Percentiles rank a stretch among this genome's conserved stretches.
These are phyloP conservation scores for Hetaerina titia DNA, from an alignment of 2,888 invertebrate genomes.

Conservation along the genomic window DNA sequence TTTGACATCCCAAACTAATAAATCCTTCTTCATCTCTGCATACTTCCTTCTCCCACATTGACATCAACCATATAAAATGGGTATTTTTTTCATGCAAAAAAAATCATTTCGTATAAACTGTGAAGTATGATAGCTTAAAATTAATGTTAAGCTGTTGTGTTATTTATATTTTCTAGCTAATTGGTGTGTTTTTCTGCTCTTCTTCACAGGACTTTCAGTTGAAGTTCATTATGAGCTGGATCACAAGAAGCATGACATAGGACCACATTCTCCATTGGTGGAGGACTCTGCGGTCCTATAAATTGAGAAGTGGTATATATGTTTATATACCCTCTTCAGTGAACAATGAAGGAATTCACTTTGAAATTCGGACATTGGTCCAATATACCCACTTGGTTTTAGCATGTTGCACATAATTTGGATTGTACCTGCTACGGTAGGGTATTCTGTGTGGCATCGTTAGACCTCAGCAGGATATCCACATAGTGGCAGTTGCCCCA, in stretches of 20 bases:
- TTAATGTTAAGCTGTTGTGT: too few relatives aligned
- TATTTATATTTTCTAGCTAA: neutral
- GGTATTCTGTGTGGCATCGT: neutral
- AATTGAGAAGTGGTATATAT: neutral
- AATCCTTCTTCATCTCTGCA: too few relatives aligned
- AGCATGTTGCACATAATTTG: conserved; percentile 29
- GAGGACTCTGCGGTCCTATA: conserved; percentile 71
- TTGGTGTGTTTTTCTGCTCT: neutral
- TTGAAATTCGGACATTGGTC: neutral
- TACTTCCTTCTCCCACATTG: too few relatives aligned
- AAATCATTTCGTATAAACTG: too few relatives aligned
- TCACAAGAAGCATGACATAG: conserved; percentile 77
- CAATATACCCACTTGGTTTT: conserved; percentile 10
- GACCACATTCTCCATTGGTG: conserved; percentile 71
- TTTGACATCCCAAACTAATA: too few relatives aligned
- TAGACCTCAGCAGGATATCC: neutral
- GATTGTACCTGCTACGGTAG: conserved; percentile 14
- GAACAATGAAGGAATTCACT: conserved; percentile 39
- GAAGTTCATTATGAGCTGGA: conserved; percentile 91
- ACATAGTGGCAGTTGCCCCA: conserved; percentile 50
- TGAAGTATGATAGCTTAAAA: too few relatives aligned
- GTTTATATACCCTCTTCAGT: neutral
- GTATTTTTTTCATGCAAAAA: too few relatives aligned
- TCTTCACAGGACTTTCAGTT: conserved; percentile 81
- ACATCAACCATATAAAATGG: too few relatives aligned